phyloP scores from a whole-genome alignment of 2,888 invertebrate species.

The Rosalia funebris region DNA sequence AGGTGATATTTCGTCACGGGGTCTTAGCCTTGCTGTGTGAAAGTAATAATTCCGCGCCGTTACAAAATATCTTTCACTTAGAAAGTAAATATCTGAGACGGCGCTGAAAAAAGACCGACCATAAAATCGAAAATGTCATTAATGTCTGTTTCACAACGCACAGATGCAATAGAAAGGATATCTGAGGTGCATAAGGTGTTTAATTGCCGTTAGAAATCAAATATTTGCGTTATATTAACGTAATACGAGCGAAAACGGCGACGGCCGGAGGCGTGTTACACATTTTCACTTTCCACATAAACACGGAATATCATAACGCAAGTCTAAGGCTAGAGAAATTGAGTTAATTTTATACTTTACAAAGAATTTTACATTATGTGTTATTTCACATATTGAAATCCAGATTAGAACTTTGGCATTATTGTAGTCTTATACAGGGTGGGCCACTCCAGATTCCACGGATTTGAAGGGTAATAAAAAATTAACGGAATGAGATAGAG shows the following conservation, averaged over 20 bases:
- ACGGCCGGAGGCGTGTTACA: background rate
- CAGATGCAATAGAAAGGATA: slow-evolving; percentile 11
- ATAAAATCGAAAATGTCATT: slow-evolving; percentile 12
- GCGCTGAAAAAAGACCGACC: slow-evolving; percentile 21
- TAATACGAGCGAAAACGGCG: background rate
- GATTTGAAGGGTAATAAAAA: too few species aligned
- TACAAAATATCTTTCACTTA: slow-evolving; percentile 49
- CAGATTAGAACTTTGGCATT: too few species aligned
- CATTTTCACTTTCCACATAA: background rate
- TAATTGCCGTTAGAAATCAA: background rate
- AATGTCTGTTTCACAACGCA: slow-evolving; percentile 6
- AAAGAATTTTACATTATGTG: too few species aligned
- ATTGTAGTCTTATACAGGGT: too few species aligned
- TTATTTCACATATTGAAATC: too few species aligned
- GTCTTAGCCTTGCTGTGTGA: slow-evolving; percentile 38
- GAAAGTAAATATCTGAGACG: slow-evolving; percentile 40
- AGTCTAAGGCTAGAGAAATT: too few species aligned
- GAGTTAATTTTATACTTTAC: too few species aligned
- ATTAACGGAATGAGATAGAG: too few species aligned
- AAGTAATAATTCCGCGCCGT: slow-evolving; percentile 44
- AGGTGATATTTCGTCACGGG: slow-evolving; percentile 23
- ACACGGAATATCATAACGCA: background rate
- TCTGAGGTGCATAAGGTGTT: background rate
- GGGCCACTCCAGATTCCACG: too few species aligned
- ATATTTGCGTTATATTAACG: background rate